Base-by-base conservation (phyloP, 1,140 invertebrate genomes). In the Hyles euphorbiae region DNA sequence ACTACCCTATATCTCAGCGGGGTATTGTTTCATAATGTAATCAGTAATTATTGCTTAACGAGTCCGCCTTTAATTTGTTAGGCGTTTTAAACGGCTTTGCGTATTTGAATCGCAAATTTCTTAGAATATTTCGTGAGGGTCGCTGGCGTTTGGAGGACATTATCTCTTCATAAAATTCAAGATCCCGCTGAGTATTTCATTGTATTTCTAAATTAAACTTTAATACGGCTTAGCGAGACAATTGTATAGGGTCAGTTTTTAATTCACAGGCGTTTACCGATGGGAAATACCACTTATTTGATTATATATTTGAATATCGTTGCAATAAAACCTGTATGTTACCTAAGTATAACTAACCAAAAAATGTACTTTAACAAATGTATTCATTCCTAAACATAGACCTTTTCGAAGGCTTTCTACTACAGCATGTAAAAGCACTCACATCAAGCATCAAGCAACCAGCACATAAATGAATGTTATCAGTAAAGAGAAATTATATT, bases 21-120 rank as follows among this genome's bases (percentile, higher is more conserved):
- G 70, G 72, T 78, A 83, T 83, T 81, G 78, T 80, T 77, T 83
- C 76, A 83, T 83, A 83, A 81, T 83, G 71, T 83, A 85, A 86
- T 83, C 83, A 87, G 83, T 83, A 85, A 88, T 85, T 85, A 79
- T 77, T 72, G 75, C 78, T 85, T 84, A 88, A 85, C 83, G 81
- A 87, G 85, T 79, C 81, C 74, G 79, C 78, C 82, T 85, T 83
- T 85, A 88, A 88, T 88, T 88, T 86, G 83, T 88, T 85, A 88
- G 83, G 81, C 82, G 83, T 87, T 84, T 87, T 81, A 88, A 88
- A 88, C 83, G 82, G 83, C 85, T 88, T 86, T 83, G 74, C 81
- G 78, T 81, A 88, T 88, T 88, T 88, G 85, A 88, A 88, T 88
- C 85, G 78, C 83, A 88, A 88, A 88, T 88, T 87, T 88, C 83